phyloP scores from a whole-genome alignment of 2,797 vertebrate genomes.

The Natrix natrix region DNA sequence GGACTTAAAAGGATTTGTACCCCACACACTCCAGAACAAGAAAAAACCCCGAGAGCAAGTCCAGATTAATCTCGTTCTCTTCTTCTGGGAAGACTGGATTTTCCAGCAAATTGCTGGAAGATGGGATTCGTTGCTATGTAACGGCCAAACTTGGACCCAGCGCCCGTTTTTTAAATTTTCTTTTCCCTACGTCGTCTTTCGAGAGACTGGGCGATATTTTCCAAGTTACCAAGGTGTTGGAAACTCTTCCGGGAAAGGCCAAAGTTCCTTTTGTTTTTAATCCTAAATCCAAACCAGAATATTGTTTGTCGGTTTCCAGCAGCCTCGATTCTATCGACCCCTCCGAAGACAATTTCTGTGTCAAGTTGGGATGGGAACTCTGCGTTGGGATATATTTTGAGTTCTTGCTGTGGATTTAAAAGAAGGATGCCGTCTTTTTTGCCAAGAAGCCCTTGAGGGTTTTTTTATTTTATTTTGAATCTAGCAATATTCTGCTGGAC shows the following conservation, averaged over 20 bases:
- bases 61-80: constrained; percentile 9
- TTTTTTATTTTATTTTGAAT: background rate
- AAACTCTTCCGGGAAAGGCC: background rate
- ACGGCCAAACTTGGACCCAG: background rate
- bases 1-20: background rate
- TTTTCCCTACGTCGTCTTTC: background rate
- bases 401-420: background rate
- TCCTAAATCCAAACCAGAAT: background rate
- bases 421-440: background rate
- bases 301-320: background rate
- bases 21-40: background rate
- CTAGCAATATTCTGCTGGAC: background rate
- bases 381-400: no score
- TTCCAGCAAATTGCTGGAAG: constrained; percentile 57
- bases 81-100: constrained; percentile 44
- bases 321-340: background rate
- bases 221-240: background rate
- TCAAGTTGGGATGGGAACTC: background rate
- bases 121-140: constrained; percentile 47
- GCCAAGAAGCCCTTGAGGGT: background rate
- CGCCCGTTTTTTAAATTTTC: background rate
- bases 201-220: background rate
- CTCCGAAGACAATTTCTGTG: background rate
- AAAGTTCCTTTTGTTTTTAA: background rate
- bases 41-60: background rate